Percentiles rank a stretch among this genome's conserved stretches.
phyloP scores from a whole-genome alignment of 2,888 invertebrate species.

The Linnaemya tessellans region DNA sequence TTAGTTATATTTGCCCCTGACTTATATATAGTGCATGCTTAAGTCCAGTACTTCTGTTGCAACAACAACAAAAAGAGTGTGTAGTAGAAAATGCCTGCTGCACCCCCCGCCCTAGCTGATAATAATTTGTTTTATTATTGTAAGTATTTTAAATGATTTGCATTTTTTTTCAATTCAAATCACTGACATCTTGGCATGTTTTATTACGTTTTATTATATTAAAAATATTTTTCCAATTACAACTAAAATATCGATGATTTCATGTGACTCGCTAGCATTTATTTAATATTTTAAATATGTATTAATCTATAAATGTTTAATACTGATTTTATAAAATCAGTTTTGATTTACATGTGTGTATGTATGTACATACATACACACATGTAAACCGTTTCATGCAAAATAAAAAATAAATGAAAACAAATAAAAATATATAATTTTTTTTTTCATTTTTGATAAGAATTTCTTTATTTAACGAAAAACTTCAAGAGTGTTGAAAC shows the following conservation, averaged over 20 bases:
- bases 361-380: too few species aligned
- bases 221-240: slow-evolving; percentile 49
- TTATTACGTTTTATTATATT: slow-evolving; percentile 67
- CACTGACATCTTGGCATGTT: slow-evolving; percentile 43
- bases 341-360: slow-evolving; percentile 14
- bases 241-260: slow-evolving; percentile 70
- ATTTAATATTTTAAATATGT: slow-evolving; percentile 31
- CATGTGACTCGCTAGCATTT: slow-evolving; percentile 46
- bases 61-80: not conserved
- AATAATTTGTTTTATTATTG: not conserved
- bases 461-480: slow-evolving; percentile 63
- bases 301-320: slow-evolving; percentile 49
- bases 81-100: not conserved
- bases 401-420: slow-evolving; percentile 20
- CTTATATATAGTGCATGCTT: slow-evolving; percentile 40
- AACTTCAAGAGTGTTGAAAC: slow-evolving; percentile 50
- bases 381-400: slow-evolving; percentile 4
- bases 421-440: slow-evolving; percentile 5
- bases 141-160: slow-evolving; percentile 5
- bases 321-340: slow-evolving; percentile 31
- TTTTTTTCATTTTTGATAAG: slow-evolving; percentile 56
- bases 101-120: slow-evolving; percentile 27
- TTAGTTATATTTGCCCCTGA: slow-evolving; percentile 50
- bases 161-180: slow-evolving; percentile 38
- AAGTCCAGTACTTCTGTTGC: not conserved